Base-by-base conservation (phyloP, 2,888 invertebrate species). In the Helicoverpa assulta region DNA sequence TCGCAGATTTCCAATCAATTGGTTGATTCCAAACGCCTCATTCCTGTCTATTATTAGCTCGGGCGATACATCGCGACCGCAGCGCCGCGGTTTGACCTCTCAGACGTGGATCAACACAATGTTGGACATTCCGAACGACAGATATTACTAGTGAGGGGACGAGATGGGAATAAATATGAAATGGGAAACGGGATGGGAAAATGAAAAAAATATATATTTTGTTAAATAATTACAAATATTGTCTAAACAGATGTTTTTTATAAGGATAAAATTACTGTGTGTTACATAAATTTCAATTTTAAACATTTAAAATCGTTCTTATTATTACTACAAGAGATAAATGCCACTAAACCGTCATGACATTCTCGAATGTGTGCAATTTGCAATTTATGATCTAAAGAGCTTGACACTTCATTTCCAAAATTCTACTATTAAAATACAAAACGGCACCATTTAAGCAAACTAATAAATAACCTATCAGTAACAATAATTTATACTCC, bases 1-100 rank as follows among this genome's bases (percentile, higher is more conserved):
- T 68, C 43, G 63, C 62, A 40, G 59, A 72, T 77, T 81, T 73
- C 61, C 60, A 73, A 83, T 74, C 57, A 77, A 77, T 83, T 73
- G 62, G 14, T 43, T 71, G 69, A 16, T 47, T 47, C 16, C n/a
- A 0, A 5, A 78, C 78, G 56, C 75, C 70, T 74, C 70, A 68
- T 76, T 82, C 66, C 67, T 18, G 47, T 76, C 71, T 83, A 83
- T 80, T 76, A 78, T 74, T 81, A 79, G 73, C 65, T 55, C 66
- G 80, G 53, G 71, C 68, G 82, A 81, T 86, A 81, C 78, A 82
- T 74, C 80, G 73, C 82, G 84, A 91, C 91, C 89, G 77, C 90
- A 87, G 70, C 65, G 78, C 70, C 67, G 88, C 64, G 91, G 91
- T 89, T 88, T 90, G 90, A 91, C 91, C 91, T 80, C 80, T 76